Evolutionary conservation across 2,888 invertebrate genomes (phyloP).

Genomic region (Lacanobia wlatinum): DNA sequence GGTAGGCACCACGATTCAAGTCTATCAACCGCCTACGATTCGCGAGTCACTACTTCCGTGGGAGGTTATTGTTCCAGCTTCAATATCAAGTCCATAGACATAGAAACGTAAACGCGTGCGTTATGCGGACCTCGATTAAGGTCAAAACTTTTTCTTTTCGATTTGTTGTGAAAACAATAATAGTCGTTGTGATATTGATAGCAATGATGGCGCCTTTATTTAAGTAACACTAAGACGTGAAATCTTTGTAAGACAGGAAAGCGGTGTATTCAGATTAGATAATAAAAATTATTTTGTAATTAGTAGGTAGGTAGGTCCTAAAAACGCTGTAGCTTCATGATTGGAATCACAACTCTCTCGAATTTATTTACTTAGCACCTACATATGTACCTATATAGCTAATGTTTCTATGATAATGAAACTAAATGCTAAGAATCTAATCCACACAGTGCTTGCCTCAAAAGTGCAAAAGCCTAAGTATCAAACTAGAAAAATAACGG

Average conservation of each 20-base stretch:
- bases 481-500: slow-evolving; percentile 2
- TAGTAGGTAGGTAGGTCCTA: background rate
- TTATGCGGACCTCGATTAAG: slow-evolving; percentile 59
- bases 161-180: slow-evolving; percentile 32
- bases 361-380: too few species aligned
- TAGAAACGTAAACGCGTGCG: slow-evolving; percentile 58
- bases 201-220: slow-evolving; percentile 22
- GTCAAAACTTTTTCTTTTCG: slow-evolving; percentile 52
- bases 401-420: background rate
- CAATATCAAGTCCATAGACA: slow-evolving; percentile 68
- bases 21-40: slow-evolving; percentile 65
- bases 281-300: background rate
- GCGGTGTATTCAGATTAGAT: background rate
- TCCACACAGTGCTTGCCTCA: background rate
- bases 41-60: slow-evolving; percentile 64
- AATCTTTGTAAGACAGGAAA: slow-evolving; percentile 5
- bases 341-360: too few species aligned
- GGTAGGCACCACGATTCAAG: slow-evolving; percentile 47
- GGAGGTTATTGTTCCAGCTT: slow-evolving; percentile 76
- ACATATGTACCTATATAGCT: background rate
- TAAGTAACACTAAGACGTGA: background rate
- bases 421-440: background rate
- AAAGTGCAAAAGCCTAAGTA: background rate
- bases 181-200: slow-evolving; percentile 28
- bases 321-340: background rate